Percentiles rank a stretch among this genome's conserved stretches.
phyloP scores from a whole-genome alignment of 30 jellyfish, hydroid and myxozoan genomes.

The Hydra vulgaris region DNA sequence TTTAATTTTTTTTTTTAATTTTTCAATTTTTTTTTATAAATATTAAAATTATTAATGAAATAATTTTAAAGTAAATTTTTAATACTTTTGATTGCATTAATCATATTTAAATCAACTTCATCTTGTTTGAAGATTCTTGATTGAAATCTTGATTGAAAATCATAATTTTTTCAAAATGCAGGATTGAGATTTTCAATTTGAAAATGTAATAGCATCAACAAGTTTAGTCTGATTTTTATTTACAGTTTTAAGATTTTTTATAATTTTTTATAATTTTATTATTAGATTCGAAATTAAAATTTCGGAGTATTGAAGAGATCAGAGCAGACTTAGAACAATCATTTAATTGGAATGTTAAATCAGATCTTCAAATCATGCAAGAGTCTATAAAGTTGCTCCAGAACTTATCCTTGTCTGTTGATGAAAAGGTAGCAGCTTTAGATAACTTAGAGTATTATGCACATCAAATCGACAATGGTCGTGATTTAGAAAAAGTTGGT shows the following conservation, averaged over 20 bases:
- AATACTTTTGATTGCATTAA: too few species aligned
- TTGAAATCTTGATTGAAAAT: too few species aligned
- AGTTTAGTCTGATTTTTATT: background rate
- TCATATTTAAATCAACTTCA: too few species aligned
- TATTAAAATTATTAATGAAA: too few species aligned
- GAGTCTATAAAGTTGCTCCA: slow-evolving; percentile 25
- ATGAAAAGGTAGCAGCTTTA: slow-evolving; percentile 37
- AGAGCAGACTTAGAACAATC: slow-evolving; percentile 54
- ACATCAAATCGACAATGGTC: slow-evolving; percentile 80
- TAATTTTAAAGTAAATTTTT: too few species aligned
- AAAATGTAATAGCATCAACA: background rate
- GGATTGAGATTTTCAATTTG: too few species aligned
- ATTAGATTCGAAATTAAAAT: slow-evolving; percentile 2
- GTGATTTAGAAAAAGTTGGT: slow-evolving; percentile 65
- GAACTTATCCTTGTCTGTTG: slow-evolving; percentile 32
- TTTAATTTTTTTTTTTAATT: too few species aligned
- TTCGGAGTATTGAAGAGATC: slow-evolving; percentile 70
- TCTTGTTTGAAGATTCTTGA: too few species aligned
- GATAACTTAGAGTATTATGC: slow-evolving; percentile 70
- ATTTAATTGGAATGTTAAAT: slow-evolving; percentile 35
- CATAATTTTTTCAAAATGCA: too few species aligned
- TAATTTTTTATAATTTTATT: too few species aligned
- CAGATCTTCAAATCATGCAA: slow-evolving; percentile 76
- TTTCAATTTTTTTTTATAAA: too few species aligned
- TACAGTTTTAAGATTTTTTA: background rate